Conservation (phyloP, 1,140 invertebrate genomes). For the Camponotus vicinus region DNA sequence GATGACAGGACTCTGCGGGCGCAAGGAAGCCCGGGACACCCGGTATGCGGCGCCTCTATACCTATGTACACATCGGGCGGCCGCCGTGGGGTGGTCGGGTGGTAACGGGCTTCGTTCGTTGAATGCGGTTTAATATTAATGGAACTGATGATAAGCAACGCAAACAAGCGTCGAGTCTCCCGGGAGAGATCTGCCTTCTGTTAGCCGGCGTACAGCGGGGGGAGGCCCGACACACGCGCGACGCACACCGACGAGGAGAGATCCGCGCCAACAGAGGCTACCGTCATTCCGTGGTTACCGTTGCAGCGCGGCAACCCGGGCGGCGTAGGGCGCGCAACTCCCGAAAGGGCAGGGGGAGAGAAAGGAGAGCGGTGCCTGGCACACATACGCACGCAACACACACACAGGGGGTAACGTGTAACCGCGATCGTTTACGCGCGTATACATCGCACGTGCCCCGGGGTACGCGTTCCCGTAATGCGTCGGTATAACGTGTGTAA, state of each 20-base stretch:
- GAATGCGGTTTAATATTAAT: conserved; percentile 87
- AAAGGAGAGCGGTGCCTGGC: background rate
- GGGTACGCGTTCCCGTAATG: conserved; percentile 20
- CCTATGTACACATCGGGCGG: conserved; percentile 75
- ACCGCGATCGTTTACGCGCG: conserved; percentile 59
- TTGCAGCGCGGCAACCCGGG: conserved; percentile 22
- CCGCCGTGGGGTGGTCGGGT: conserved; percentile 76
- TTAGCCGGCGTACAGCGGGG: conserved; percentile 83
- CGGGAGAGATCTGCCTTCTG: conserved; percentile 86
- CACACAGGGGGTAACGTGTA: conserved; percentile 10
- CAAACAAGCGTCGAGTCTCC: conserved; percentile 86
- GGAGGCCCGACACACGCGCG: conserved; percentile 77
- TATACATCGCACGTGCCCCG: conserved; percentile 22
- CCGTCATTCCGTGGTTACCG: conserved; percentile 20
- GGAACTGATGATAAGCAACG: conserved; percentile 86
- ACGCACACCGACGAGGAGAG: conserved; percentile 46
- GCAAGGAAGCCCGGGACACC: conserved; percentile 25
- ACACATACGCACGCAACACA: background rate
- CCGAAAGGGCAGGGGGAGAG: conserved; percentile 48
- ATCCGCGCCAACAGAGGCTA: conserved; percentile 23
- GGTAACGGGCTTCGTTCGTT: conserved; percentile 82
- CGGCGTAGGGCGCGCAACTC: conserved; percentile 69
- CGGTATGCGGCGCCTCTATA: conserved; percentile 67
- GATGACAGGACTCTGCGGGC: background rate
- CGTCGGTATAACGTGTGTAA: conserved; percentile 60